Base-by-base conservation (phyloP, 2,113 vertebrate species). In the Thalassarche chlororhynchos region DNA sequence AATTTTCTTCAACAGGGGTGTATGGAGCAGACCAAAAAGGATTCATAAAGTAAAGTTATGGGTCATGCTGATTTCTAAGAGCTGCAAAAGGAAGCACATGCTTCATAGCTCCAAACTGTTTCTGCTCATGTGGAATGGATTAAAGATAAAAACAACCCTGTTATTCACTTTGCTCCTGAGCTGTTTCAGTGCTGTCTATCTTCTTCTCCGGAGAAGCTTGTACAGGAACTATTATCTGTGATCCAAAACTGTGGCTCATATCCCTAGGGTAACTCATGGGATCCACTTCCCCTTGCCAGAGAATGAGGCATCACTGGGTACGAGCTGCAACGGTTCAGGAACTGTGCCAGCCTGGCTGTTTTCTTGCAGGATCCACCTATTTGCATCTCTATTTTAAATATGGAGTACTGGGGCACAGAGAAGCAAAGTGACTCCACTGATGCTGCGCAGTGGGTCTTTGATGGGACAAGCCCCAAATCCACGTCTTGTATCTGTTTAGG, bases 61-160 rank as follows among this genome's bases (percentile, higher is more conserved):
- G 69, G 65, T 46, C 57, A 38, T 44, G 36, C 61, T 76, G 72
- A 36, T 76, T 90, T 84, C 72, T 42, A 55, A 61, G 80, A 82
- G n/a, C 69, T 93, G 54, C 62, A 83, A 65, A 79, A 94, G 49
- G 52, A 60, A 96, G 84, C 75, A 87, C 15, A 9, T 60, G 80
- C 24, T 44, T 89, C 46, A 51, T 5, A 5, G 62, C 62, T 85
- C n/a, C 87, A 80, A 89, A 77, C 32, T 32, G 14, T 75, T 95
- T 91, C 77, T 94, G 78, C 81, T 96, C 70, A 61, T 31, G 82
- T 83, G 84, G 70, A 88, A 79, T 82, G 81, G 65, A 87, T 94
- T 91, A 91, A 79, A 89, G 81, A 87, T 60, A 61, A 91, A 89
- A 90, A 10, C 81, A 87, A 26, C 58, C 44, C 62, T 74, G 49